Conservation (phyloP, 2,888 invertebrate genomes). For the Stratiomys singularior region DNA sequence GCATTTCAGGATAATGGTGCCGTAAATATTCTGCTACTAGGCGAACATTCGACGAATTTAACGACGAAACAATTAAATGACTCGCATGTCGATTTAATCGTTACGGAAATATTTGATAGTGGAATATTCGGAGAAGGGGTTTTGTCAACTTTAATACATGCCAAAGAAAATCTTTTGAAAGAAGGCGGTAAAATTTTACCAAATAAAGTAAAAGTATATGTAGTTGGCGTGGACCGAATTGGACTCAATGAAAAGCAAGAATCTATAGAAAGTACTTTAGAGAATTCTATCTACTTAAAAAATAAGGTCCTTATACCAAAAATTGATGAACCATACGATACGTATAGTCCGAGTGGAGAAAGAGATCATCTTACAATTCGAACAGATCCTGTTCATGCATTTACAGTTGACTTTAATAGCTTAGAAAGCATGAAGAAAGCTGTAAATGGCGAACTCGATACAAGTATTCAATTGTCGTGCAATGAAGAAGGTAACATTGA, state of each 20-base stretch:
- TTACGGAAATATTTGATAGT: conserved; percentile 84
- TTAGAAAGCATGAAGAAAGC: conserved; percentile 48
- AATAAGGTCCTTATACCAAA: conserved; percentile 47
- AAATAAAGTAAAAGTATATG: conserved; percentile 69
- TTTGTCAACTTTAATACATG: conserved; percentile 74
- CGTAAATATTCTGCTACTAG: conserved; percentile 67
- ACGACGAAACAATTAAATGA: conserved; percentile 63
- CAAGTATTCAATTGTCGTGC: conserved; percentile 34
- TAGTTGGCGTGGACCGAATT: conserved; percentile 48
- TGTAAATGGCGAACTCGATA: conserved; percentile 44
- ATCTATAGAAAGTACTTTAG: conserved; percentile 54
- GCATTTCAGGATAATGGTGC: conserved; percentile 67
- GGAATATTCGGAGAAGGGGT: conserved; percentile 82
- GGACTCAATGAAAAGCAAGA: conserved; percentile 44
- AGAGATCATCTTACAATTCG: conserved; percentile 29
- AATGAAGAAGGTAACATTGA: conserved; percentile 46
- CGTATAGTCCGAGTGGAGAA: conserved; percentile 36
- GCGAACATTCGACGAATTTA: conserved; percentile 70
- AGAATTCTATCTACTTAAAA: conserved; percentile 49
- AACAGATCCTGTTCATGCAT: conserved; percentile 44
- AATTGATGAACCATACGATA: conserved; percentile 49
- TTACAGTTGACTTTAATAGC: conserved; percentile 51
- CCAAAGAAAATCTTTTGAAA: conserved; percentile 72
- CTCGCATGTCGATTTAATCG: conserved; percentile 70
- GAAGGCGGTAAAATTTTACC: conserved; percentile 71